Evolutionary conservation across 1,140 invertebrate genomes (phyloP).

Genomic region (Pseudomyrmex sp.): DNA sequence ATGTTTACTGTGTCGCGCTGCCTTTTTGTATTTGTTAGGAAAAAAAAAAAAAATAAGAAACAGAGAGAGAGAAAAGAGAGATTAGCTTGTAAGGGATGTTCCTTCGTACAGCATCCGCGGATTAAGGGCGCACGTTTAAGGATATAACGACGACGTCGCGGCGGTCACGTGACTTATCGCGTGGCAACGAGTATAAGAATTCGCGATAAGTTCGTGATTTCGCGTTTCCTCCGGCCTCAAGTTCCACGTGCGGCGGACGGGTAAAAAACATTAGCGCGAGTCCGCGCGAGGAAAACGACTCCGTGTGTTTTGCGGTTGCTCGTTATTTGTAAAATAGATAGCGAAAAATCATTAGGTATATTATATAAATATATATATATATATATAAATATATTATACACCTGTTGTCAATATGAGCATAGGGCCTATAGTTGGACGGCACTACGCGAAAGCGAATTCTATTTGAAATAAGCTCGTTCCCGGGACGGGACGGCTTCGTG

Average conservation of each 20-base stretch:
- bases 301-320: conserved; percentile 63
- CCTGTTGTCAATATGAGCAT: conserved; percentile 84
- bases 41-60: conserved; percentile 28
- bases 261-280: conserved; percentile 25
- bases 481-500: conserved; percentile 72
- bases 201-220: conserved; percentile 41
- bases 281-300: conserved; percentile 36
- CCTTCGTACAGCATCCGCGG: conserved; percentile 54
- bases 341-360: conserved; percentile 79
- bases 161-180: conserved; percentile 48
- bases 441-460: conserved; percentile 76
- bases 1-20: conserved; percentile 66
- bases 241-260: conserved; percentile 65
- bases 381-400: conserved; percentile 75
- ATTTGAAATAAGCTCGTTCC: conserved; percentile 77
- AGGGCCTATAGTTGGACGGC: conserved; percentile 80
- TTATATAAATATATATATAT: conserved; percentile 50
- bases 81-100: conserved; percentile 58
- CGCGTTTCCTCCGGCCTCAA: conserved; percentile 69
- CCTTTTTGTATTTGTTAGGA: conserved; percentile 76
- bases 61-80: conserved; percentile 52
- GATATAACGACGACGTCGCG: conserved; percentile 25
- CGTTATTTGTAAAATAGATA: conserved; percentile 81
- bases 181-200: conserved; percentile 15
- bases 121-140: conserved; percentile 56